Conservation (phyloP, 2,888 invertebrate species). For the Limnephilus auricula region DNA sequence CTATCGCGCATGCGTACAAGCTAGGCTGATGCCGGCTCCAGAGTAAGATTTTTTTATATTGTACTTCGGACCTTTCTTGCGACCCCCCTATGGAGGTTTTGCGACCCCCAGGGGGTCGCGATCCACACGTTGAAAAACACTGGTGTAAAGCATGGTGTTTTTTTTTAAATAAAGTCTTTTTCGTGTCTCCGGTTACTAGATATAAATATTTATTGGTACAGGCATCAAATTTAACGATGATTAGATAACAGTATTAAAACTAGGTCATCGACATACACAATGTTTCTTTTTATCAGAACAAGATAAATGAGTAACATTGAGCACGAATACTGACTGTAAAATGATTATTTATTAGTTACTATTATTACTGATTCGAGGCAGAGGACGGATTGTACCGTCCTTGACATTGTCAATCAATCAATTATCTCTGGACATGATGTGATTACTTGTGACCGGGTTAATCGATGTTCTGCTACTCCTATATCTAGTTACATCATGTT, state of each 20-base stretch:
- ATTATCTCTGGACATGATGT: neutral
- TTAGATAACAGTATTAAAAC: neutral
- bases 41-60: no score
- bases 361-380: neutral
- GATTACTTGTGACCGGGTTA: neutral
- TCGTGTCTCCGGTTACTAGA: no score
- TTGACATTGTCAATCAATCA: conserved; percentile 2
- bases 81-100: no score
- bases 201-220: no score
- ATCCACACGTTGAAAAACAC: no score
- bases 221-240: neutral
- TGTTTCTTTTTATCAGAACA: neutral
- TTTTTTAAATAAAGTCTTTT: no score
- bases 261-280: neutral
- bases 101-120: no score
- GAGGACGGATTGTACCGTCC: neutral
- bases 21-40: no score
- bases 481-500: neutral
- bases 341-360: neutral
- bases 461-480: neutral
- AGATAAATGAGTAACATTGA: neutral
- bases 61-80: no score
- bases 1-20: no score
- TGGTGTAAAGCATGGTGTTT: no score
- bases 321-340: neutral